Conservation (phyloP, 2,888 invertebrate genomes). For the Drosophila putrida region DNA sequence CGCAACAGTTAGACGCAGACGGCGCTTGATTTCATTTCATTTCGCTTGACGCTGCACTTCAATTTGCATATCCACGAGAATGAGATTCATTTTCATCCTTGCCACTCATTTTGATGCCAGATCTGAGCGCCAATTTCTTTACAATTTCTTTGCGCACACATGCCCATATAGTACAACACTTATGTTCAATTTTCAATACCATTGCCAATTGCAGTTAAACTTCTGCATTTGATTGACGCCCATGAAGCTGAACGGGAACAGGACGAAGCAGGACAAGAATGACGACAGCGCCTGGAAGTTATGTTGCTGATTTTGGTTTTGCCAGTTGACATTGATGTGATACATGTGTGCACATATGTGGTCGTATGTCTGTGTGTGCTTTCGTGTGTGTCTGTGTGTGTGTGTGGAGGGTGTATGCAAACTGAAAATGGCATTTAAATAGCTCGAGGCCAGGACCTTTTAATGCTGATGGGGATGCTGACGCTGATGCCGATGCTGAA, state of each 20-base stretch:
- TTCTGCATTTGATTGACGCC: slow-evolving; percentile 63
- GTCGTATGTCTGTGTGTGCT: not conserved
- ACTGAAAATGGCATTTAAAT: slow-evolving; percentile 48
- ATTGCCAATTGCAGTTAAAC: slow-evolving; percentile 57
- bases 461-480: slow-evolving; percentile 54
- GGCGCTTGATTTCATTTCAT: slow-evolving; percentile 46
- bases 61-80: slow-evolving; percentile 57
- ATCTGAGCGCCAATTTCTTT: slow-evolving; percentile 19
- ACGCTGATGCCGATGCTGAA: slow-evolving; percentile 43
- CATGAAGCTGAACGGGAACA: slow-evolving; percentile 18
- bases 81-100: slow-evolving; percentile 45
- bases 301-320: slow-evolving; percentile 54
- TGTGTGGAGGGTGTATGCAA: slow-evolving; percentile 9
- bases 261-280: slow-evolving; percentile 10
- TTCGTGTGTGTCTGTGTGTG: not conserved
- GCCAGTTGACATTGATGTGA: slow-evolving; percentile 50
- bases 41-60: slow-evolving; percentile 49
- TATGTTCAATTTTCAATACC: slow-evolving; percentile 40
- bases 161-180: not conserved
- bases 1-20: slow-evolving; percentile 58
- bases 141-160: slow-evolving; percentile 31
- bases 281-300: slow-evolving; percentile 33
- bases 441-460: slow-evolving; percentile 38
- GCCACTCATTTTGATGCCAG: slow-evolving; percentile 49
- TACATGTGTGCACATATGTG: slow-evolving; percentile 22